A percentile compares a stretch with the other conserved stretches of the same genome.
Conservation (phyloP, 2,888 invertebrate genomes). For the Andrena dorsata region DNA sequence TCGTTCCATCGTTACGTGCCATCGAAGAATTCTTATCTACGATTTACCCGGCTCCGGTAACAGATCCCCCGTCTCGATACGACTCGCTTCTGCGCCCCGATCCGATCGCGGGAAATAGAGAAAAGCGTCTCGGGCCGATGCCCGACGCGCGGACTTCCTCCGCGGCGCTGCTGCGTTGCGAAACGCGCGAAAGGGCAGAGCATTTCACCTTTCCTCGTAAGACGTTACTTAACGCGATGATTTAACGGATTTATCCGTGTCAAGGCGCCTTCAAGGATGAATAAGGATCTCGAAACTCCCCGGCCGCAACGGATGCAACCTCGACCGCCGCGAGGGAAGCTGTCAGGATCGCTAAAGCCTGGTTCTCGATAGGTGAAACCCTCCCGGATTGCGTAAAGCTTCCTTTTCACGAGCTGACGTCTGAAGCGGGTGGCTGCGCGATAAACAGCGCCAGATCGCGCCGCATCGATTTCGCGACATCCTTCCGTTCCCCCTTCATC, state of each 20-base stretch:
- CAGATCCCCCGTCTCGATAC: not conserved
- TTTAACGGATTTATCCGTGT: slow-evolving; percentile 50
- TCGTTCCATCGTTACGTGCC: slow-evolving; percentile 2
- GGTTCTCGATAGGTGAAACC: slow-evolving; percentile 57
- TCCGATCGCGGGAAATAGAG: slow-evolving; percentile 1
- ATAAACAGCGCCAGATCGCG: slow-evolving; percentile 31
- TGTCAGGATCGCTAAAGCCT: not conserved
- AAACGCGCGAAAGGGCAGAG: not conserved
- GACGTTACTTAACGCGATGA: slow-evolving; percentile 51
- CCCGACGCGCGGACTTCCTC: not conserved
- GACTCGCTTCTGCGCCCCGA: not conserved
- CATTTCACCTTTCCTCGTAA: slow-evolving; percentile 28
- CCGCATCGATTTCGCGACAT: slow-evolving; percentile 67
- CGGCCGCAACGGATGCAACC: slow-evolving; percentile 17
- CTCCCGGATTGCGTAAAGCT: slow-evolving; percentile 50
- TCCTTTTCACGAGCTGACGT: slow-evolving; percentile 20
- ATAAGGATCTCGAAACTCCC: not conserved
- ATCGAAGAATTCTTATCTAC: slow-evolving; percentile 28
- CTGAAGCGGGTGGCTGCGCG: slow-evolving; percentile 21
- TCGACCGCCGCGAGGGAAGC: not conserved
- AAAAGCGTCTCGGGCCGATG: not conserved
- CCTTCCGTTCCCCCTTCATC: slow-evolving; percentile 43
- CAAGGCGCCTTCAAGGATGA: slow-evolving; percentile 32
- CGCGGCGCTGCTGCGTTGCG: not conserved
- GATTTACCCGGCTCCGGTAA: slow-evolving; percentile 9